Evolutionary conservation across 2,113 vertebrate species (phyloP).

Genomic region (Astur gentilis): DNA sequence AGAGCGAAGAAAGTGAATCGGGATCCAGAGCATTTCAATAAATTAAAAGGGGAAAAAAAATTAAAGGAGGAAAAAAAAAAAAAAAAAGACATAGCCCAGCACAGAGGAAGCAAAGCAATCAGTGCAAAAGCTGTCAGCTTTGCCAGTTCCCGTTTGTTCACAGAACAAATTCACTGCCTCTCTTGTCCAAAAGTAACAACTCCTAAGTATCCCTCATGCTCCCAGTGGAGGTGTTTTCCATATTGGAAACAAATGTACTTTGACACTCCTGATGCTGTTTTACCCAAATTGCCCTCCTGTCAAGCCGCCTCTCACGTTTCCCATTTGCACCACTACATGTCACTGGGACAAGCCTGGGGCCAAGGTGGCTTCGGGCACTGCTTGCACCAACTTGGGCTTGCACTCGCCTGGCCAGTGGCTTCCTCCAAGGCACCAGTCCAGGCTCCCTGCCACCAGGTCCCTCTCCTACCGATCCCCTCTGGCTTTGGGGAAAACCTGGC

Average conservation of each 20-base stretch:
- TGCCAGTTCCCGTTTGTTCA: slow-evolving; percentile 9
- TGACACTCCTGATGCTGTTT: background rate
- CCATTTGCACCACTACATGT: background rate
- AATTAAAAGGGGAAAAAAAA: slow-evolving; percentile 6
- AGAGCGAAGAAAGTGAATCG: slow-evolving; percentile 9
- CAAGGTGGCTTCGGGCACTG: background rate
- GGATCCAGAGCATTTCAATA: slow-evolving; percentile 49
- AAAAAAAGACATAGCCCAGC: background rate
- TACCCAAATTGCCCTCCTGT: background rate
- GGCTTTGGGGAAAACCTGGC: background rate
- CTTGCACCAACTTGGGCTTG: background rate
- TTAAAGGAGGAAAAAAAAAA: too few relatives aligned
- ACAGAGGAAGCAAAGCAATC: slow-evolving; percentile 22
- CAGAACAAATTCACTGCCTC: slow-evolving; percentile 33
- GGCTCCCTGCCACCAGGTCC: background rate
- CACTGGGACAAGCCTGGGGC: background rate
- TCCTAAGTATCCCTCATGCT: background rate
- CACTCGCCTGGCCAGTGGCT: rapidly evolving
- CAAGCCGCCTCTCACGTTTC: rapidly evolving
- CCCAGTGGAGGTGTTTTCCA: slow-evolving; percentile 15
- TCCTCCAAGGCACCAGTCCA: background rate
- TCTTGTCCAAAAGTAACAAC: slow-evolving; percentile 13
- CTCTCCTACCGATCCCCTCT: background rate
- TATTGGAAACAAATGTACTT: slow-evolving; percentile 19
- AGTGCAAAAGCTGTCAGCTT: slow-evolving; percentile 35